Conservation (phyloP, 2,113 vertebrate genomes). For the Mustela lutreola region DNA sequence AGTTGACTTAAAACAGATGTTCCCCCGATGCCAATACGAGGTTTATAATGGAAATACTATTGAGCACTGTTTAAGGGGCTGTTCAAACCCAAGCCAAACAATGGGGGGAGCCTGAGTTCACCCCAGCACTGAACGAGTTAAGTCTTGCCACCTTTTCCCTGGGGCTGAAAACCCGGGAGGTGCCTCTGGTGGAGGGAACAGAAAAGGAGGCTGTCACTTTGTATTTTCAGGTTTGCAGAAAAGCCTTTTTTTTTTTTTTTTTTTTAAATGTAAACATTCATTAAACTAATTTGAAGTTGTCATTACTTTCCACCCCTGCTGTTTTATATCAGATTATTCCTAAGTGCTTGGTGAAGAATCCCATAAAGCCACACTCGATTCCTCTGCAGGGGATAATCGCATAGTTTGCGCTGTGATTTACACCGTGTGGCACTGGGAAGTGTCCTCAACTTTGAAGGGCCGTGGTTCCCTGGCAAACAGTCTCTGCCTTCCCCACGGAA, state of each 20-base stretch:
- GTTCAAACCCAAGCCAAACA: background rate
- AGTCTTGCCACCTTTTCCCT: slow-evolving; percentile 56
- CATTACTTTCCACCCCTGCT: slow-evolving; percentile 93
- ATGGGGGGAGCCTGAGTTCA: background rate
- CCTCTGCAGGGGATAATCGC: slow-evolving; percentile 94
- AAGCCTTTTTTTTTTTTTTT: slow-evolving; percentile 87
- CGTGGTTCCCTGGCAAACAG: slow-evolving; percentile 84
- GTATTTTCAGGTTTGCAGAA: slow-evolving; percentile 90
- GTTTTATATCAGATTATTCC: slow-evolving; percentile 95
- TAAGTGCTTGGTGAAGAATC: slow-evolving; percentile 93
- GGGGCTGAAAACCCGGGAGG: slow-evolving; percentile 46
- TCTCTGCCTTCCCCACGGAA: slow-evolving; percentile 84
- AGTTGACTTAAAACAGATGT: slow-evolving; percentile 83
- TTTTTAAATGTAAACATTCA: slow-evolving; percentile 93
- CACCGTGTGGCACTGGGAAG: slow-evolving; percentile 86
- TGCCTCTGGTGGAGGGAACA: slow-evolving; percentile 60
- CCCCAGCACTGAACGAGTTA: slow-evolving; percentile 80
- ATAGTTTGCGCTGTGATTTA: slow-evolving; percentile 93
- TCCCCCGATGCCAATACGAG: background rate
- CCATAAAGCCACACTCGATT: slow-evolving; percentile 93
- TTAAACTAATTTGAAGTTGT: slow-evolving; percentile 96
- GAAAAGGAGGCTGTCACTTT: slow-evolving; percentile 89
- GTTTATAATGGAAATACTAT: slow-evolving; percentile 60
- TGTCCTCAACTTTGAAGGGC: slow-evolving; percentile 90
- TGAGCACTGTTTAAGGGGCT: background rate